phyloP scores from a whole-genome alignment of 2,113 vertebrate species.

The Eolophus roseicapilla region DNA sequence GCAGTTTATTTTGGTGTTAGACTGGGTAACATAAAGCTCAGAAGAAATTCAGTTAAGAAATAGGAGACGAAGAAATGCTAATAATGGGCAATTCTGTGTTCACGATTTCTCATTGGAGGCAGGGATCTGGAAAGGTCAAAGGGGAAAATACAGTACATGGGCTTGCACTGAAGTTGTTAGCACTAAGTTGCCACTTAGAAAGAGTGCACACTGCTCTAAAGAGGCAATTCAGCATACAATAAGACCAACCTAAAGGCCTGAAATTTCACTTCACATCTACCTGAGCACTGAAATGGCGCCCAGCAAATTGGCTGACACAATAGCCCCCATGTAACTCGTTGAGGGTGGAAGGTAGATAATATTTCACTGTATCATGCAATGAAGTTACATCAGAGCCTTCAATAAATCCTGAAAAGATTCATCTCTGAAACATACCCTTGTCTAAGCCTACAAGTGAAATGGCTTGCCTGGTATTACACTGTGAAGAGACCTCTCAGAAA shows the following conservation, averaged over 20 bases:
- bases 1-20: not conserved
- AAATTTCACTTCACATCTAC: not conserved
- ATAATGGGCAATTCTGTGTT: not conserved
- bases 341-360: not conserved
- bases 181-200: not conserved
- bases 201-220: not conserved
- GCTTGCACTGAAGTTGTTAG: not conserved
- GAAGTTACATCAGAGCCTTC: not conserved
- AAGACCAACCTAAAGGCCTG: not conserved
- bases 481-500: not conserved
- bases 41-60: not conserved
- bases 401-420: slow-evolving; percentile 32
- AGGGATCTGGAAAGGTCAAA: not conserved
- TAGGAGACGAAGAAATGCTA: not conserved
- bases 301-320: not conserved
- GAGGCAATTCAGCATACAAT: not conserved
- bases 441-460: slow-evolving; percentile 9
- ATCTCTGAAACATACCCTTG: not conserved
- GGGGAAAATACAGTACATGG: not conserved
- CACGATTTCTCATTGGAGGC: not conserved
- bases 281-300: not conserved
- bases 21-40: not conserved
- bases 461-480: not conserved
- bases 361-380: not conserved
- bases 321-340: not conserved